These are phyloP conservation scores for Megaleporinus macrocephalus DNA, from an alignment of 2,113 vertebrate species.

Conservation along the genomic window DNA sequence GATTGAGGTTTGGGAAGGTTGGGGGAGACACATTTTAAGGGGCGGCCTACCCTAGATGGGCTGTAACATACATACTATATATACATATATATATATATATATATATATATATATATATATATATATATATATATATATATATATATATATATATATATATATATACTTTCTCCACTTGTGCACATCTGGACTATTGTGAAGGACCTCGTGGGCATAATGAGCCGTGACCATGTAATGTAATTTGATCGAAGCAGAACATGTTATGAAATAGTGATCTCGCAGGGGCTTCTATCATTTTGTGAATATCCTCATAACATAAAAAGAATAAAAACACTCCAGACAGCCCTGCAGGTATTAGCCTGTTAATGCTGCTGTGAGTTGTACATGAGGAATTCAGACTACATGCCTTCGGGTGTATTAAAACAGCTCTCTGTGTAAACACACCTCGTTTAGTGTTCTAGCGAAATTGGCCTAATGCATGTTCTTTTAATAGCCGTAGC, in stretches of 20 bases:
- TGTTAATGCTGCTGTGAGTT: conserved; percentile 11
- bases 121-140: too few relatives aligned
- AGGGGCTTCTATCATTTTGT: neutral
- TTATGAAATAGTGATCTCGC: neutral
- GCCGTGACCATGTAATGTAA: neutral
- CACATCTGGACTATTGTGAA: neutral
- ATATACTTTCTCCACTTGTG: too few relatives aligned
- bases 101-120: too few relatives aligned
- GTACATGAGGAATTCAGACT: neutral
- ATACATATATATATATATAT: too few relatives aligned
- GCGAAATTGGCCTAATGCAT: neutral
- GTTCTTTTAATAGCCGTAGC: neutral
- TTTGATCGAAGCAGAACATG: neutral
- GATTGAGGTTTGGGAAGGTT: too few relatives aligned
- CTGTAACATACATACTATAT: too few relatives aligned
- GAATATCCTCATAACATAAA: neutral
- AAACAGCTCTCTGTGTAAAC: neutral
- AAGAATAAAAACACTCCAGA: neutral
- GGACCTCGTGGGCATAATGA: neutral
- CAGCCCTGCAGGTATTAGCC: neutral
- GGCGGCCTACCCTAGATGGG: too few relatives aligned
- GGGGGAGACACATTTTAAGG: too few relatives aligned
- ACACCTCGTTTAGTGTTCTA: neutral
- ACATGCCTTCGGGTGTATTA: neutral
- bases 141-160: too few relatives aligned